Percentiles rank a stretch among this genome's conserved stretches.
Evolutionary conservation across 2,888 invertebrate genomes (phyloP).

Genomic region (Chloromyia formosa): DNA sequence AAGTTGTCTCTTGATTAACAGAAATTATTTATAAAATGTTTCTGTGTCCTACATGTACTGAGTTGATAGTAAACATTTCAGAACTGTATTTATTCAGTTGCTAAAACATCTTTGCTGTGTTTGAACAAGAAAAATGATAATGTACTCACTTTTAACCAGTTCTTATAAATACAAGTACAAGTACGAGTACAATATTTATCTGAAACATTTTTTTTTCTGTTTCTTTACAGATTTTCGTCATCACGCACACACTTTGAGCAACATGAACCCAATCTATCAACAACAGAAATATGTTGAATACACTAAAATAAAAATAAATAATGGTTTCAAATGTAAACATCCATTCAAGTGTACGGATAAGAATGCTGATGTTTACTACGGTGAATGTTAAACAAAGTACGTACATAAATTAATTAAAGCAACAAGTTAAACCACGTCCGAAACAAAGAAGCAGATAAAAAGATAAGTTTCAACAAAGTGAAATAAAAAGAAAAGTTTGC

Average conservation of each 20-base stretch:
- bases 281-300: conserved; percentile 3
- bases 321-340: conserved; percentile 18
- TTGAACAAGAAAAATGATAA: too few relatives aligned
- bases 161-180: neutral
- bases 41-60: too few relatives aligned
- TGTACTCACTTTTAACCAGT: too few relatives aligned
- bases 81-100: too few relatives aligned
- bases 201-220: neutral
- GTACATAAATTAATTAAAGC: neutral
- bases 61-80: too few relatives aligned
- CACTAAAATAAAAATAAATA: neutral
- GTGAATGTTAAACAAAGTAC: neutral
- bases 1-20: too few relatives aligned
- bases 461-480: too few relatives aligned
- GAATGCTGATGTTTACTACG: neutral
- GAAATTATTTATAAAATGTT: too few relatives aligned
- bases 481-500: too few relatives aligned
- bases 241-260: neutral
- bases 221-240: conserved; percentile 9
- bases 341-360: conserved; percentile 13
- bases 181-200: neutral
- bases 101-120: too few relatives aligned
- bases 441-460: too few relatives aligned
- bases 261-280: conserved; percentile 3
- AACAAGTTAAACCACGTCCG: too few relatives aligned